Base-by-base conservation (phyloP, 2,113 vertebrate species). In the Pteropus alecto region DNA sequence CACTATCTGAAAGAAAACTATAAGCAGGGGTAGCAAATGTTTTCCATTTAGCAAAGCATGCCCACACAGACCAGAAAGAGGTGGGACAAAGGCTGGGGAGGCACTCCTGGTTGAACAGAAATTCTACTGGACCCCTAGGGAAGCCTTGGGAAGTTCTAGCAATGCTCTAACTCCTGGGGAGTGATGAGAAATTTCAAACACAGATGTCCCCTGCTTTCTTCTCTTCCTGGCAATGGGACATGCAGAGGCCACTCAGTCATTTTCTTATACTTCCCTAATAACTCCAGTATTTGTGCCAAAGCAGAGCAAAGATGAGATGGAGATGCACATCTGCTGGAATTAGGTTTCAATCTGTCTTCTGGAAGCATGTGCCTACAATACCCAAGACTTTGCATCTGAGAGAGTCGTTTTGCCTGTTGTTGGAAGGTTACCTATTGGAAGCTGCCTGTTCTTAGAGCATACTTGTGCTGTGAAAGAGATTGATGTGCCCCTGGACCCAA, bases 31-130 rank as follows among this genome's bases (percentile, higher is more conserved):
- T 11, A 24, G 68, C 35, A 15, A 41, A 74, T 95, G 51, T n/a
- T 86, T 87, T 88, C 82, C 54, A 97, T 92, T 82, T 91, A 0
- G 6, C 77, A 92, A 91, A 96, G 60, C 97, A 96, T 67, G 95
- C 43, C 90, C 68, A 43, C 76, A 51, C 93, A 97, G 88, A 93
- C 90, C 97, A 97, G 71, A 86, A 48, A 6, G 46, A 82, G 86
- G 96, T 89, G 67, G 82, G 84, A 78, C 58, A 87, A 41, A 96
- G 76, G 38, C 90, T 90, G 0, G 3, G 0, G 73, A 91, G 95
- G 92, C 95, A 56, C 96, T 96, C 97, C 97, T 96, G 79, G 26
- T 82, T 98, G 86, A 97, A 97, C 65, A 98, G 97, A 98, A 98
- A 98, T 97, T 95, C 97, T 43, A 24, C 63, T 4, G 1, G 0